Conservation (phyloP, 1,140 invertebrate genomes). For the Cotesia vestalis region DNA sequence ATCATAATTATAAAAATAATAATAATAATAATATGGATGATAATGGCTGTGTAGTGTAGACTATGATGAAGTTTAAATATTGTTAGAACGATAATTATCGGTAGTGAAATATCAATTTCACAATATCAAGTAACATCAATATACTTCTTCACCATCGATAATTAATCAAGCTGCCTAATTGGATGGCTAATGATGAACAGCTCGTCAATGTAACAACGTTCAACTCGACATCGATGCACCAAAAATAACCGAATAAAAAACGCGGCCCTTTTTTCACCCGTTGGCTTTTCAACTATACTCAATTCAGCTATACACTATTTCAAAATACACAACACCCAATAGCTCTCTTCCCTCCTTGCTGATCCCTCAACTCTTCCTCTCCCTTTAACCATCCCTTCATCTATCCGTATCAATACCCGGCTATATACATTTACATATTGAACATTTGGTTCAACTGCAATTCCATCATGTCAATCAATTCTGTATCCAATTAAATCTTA, state of each 20-base stretch:
- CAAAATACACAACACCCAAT: neutral
- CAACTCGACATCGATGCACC: neutral
- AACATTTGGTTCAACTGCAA: slow-evolving; percentile 5
- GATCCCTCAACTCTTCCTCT: neutral
- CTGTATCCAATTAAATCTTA: slow-evolving; percentile 24
- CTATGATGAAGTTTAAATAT: neutral
- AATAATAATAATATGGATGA: too few species aligned
- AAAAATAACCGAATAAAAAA: slow-evolving; percentile 2
- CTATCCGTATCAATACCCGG: too few species aligned
- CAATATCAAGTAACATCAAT: slow-evolving; percentile 2
- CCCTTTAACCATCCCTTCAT: neutral
- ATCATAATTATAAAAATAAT: too few species aligned
- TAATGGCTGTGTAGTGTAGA: neutral
- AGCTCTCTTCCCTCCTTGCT: neutral
- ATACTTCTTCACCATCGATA: slow-evolving; percentile 38
- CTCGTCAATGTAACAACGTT: too few species aligned
- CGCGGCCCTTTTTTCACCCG: slow-evolving; percentile 1
- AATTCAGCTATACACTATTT: slow-evolving; percentile 14
- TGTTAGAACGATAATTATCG: neutral
- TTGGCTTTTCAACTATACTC: slow-evolving; percentile 15
- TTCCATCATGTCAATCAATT: slow-evolving; percentile 24
- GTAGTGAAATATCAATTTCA: slow-evolving; percentile 6
- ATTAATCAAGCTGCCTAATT: slow-evolving; percentile 42
- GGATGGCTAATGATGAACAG: slow-evolving; percentile 27
- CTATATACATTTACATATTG: slow-evolving; percentile 13